Conservation (phyloP, 2,888 invertebrate genomes). For the Sabellastarte sp. region DNA sequence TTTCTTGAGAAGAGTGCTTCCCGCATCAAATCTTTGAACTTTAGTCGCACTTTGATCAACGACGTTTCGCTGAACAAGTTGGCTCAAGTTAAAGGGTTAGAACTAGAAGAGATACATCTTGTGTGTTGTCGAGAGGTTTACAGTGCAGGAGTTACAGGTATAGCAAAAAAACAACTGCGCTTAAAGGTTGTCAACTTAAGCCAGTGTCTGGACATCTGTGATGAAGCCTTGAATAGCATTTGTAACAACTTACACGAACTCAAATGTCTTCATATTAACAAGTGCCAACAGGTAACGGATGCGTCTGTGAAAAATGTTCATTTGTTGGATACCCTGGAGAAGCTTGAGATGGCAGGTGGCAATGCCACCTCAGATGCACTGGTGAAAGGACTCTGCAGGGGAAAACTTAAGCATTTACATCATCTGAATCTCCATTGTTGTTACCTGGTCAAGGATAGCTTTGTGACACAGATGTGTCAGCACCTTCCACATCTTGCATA, state of each 20-base stretch:
- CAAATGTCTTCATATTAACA: slow-evolving; percentile 66
- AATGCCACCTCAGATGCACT: slow-evolving; percentile 68
- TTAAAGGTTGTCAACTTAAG: slow-evolving; percentile 68
- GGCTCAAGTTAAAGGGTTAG: slow-evolving; percentile 63
- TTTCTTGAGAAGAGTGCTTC: slow-evolving; percentile 65
- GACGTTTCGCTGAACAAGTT: slow-evolving; percentile 66
- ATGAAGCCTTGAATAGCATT: slow-evolving; percentile 67
- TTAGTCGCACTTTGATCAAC: slow-evolving; percentile 72
- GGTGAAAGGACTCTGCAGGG: slow-evolving; percentile 64
- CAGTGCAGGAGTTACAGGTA: slow-evolving; percentile 64
- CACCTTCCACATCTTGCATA: slow-evolving; percentile 65
- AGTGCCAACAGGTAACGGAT: slow-evolving; percentile 70
- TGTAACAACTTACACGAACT: slow-evolving; percentile 66
- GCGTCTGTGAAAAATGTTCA: slow-evolving; percentile 63
- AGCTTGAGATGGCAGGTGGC: slow-evolving; percentile 71
- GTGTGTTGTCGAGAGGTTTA: slow-evolving; percentile 69
- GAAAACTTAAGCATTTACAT: neutral
- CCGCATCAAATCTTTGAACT: slow-evolving; percentile 66
- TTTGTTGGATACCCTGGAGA: slow-evolving; percentile 64
- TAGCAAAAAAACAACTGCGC: slow-evolving; percentile 65
- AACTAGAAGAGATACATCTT: slow-evolving; percentile 64
- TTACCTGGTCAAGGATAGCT: slow-evolving; percentile 65
- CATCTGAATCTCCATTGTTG: slow-evolving; percentile 50
- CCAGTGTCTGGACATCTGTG: slow-evolving; percentile 69
- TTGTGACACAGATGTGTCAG: slow-evolving; percentile 67